These are phyloP conservation scores for Microctenopoma lineatum DNA, from an alignment of 2,797 vertebrate species.

Conservation along the genomic window DNA sequence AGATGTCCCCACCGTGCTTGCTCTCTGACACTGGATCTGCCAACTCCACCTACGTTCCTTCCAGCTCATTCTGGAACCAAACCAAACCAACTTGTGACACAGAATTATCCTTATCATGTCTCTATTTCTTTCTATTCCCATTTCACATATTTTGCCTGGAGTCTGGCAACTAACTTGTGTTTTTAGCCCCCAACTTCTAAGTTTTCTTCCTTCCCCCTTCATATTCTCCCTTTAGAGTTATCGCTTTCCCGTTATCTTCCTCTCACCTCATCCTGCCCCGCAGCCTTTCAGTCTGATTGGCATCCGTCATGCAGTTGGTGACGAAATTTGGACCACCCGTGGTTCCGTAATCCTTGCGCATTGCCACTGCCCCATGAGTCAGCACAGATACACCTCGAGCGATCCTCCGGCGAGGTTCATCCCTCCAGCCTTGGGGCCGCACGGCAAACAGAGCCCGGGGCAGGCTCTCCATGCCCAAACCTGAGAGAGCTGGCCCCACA, in stretches of 20 bases:
- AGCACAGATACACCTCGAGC: slow-evolving; percentile 92
- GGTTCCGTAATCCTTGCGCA: slow-evolving; percentile 90
- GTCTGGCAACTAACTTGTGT: slow-evolving; percentile 21
- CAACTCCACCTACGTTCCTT: slow-evolving; percentile 45
- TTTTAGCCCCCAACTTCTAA: slow-evolving; percentile 6
- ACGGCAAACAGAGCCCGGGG: slow-evolving; percentile 92
- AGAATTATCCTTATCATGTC: slow-evolving; percentile 30
- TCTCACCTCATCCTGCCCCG: slow-evolving; percentile 84
- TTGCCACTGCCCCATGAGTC: slow-evolving; percentile 91
- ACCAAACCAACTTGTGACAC: slow-evolving; percentile 38
- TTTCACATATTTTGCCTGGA: slow-evolving; percentile 34
- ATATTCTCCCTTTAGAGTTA: slow-evolving; percentile 7
- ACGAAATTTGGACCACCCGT: slow-evolving; percentile 90
- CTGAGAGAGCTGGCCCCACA: slow-evolving; percentile 90
- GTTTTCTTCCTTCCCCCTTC: slow-evolving; percentile 15
- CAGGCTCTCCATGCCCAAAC: slow-evolving; percentile 85
- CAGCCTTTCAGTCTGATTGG: slow-evolving; percentile 88
- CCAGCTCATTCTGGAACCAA: slow-evolving; percentile 39
- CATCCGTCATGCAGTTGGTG: slow-evolving; percentile 91
- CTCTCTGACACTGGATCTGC: slow-evolving; percentile 58
- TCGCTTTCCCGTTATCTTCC: slow-evolving; percentile 5
- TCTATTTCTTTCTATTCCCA: slow-evolving; percentile 31
- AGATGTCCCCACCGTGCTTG: slow-evolving; percentile 62
- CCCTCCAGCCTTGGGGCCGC: slow-evolving; percentile 92
- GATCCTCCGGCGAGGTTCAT: slow-evolving; percentile 89